These are phyloP conservation scores for Pollachius pollachius DNA, from an alignment of 2,113 vertebrate genomes.

Conservation along the genomic window DNA sequence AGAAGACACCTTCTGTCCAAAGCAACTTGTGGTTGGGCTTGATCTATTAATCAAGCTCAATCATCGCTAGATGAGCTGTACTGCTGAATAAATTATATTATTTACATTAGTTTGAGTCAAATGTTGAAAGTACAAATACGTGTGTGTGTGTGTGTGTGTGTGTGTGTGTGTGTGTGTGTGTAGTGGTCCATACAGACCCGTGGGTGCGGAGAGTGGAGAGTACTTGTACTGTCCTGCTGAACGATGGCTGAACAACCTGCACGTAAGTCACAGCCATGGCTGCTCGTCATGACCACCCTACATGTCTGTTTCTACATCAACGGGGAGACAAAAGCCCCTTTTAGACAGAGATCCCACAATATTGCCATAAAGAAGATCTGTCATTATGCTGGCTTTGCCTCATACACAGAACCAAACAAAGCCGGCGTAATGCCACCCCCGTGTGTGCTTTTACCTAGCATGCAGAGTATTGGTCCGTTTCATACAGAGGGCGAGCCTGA, in stretches of 20 bases:
- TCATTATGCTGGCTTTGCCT: no score
- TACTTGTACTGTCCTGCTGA: constrained; percentile 77
- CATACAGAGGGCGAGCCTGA: no score
- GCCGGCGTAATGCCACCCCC: neutral
- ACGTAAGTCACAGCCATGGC: constrained; percentile 53
- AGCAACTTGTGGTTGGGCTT: no score
- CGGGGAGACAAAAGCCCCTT: neutral
- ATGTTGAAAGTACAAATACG: neutral
- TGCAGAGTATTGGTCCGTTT: no score
- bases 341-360: no score
- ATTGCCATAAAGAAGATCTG: no score
- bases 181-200: constrained; percentile 72
- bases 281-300: neutral
- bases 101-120: neutral
- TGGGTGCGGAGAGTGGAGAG: constrained; percentile 70
- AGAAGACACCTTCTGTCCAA: no score
- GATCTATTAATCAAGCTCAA: neutral
- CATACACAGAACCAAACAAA: neutral
- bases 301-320: neutral
- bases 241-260: constrained; percentile 75
- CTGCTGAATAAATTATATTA: neutral
- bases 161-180: constrained; percentile 36
- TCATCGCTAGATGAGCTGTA: neutral
- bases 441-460: no score
- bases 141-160: neutral